Conservation (phyloP, 2,797 vertebrate species). For the Poeciliopsis turneri region DNA sequence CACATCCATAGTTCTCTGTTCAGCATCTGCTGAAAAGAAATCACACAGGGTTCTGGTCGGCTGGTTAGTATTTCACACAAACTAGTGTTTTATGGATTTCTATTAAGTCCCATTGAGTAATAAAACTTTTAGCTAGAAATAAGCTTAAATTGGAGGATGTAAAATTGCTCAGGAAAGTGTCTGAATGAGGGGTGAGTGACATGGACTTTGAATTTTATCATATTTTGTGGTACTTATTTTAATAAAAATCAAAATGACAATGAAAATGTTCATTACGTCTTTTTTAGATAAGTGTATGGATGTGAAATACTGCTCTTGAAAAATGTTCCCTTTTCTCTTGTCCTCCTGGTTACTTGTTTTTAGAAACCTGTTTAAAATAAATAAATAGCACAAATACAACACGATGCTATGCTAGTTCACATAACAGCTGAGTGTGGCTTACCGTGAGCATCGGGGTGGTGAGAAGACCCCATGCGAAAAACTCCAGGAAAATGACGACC, state of each 20-base stretch:
- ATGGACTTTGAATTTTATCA: background rate
- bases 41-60: conserved; percentile 15
- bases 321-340: too few relatives aligned
- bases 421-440: conserved; percentile 55
- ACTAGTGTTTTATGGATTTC: background rate
- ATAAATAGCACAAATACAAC: background rate
- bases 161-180: background rate
- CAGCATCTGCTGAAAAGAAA: conserved; percentile 47
- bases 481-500: conserved; percentile 94
- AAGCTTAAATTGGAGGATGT: background rate
- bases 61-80: conserved; percentile 55
- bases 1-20: conserved; percentile 64
- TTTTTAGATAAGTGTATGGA: too few relatives aligned
- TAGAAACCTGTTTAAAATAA: too few relatives aligned
- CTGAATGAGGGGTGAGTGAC: background rate
- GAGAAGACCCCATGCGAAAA: conserved; percentile 92
- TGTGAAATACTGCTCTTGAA: too few relatives aligned
- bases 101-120: background rate
- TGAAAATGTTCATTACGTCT: too few relatives aligned
- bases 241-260: too few relatives aligned
- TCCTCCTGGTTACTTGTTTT: too few relatives aligned
- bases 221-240: too few relatives aligned
- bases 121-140: background rate
- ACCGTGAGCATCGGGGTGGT: conserved; percentile 91
- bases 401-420: conserved; percentile 26